phyloP scores from a whole-genome alignment of 2,888 invertebrate genomes.

The Noctuana brunneofusca region DNA sequence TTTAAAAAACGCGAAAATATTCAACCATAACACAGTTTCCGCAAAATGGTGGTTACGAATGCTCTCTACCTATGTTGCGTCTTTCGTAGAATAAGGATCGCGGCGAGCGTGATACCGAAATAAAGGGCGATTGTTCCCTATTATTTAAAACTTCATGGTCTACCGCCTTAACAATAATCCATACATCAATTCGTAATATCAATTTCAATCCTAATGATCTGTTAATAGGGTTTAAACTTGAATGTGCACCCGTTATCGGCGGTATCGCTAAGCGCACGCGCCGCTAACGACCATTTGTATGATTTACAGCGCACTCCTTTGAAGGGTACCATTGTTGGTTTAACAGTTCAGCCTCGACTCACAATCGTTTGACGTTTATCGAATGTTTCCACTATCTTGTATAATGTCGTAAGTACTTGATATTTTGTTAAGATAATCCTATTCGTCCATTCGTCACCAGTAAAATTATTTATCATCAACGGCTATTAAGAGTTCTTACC shows the following conservation, averaged over 20 bases:
- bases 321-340: constrained; percentile 70
- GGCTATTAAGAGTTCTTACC: neutral
- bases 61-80: constrained; percentile 21
- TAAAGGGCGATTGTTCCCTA: constrained; percentile 60
- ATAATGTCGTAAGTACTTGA: constrained; percentile 6
- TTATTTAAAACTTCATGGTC: constrained; percentile 55
- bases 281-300: constrained; percentile 68
- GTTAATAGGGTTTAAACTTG: constrained; percentile 38
- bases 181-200: neutral
- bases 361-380: constrained; percentile 65
- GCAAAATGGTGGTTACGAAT: too few species aligned
- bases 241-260: constrained; percentile 54
- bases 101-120: constrained; percentile 57
- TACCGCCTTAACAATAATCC: constrained; percentile 36
- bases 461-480: neutral
- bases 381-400: constrained; percentile 62
- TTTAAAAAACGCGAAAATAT: too few species aligned
- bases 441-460: neutral
- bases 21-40: too few species aligned
- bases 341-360: constrained; percentile 62
- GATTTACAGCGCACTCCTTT: constrained; percentile 68
- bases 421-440: neutral
- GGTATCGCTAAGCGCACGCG: constrained; percentile 69
- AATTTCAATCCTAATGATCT: constrained; percentile 9
- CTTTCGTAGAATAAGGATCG: constrained; percentile 45